Percentiles rank a stretch among this genome's conserved stretches.
Evolutionary conservation across 2,888 invertebrate species (phyloP).

Genomic region (Drosophila prolongata): DNA sequence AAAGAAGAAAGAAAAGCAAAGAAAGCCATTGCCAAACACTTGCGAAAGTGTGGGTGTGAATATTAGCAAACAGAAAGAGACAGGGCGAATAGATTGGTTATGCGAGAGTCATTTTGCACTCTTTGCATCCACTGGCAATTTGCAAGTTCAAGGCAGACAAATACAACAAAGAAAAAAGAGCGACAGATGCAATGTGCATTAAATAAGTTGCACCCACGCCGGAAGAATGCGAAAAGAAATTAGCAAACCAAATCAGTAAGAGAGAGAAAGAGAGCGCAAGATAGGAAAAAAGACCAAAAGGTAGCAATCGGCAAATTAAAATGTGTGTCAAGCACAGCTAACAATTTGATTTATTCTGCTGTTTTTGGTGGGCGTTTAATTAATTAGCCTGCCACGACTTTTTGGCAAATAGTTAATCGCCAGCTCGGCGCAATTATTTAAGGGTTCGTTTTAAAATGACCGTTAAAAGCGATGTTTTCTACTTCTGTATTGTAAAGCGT

Average conservation of each 20-base stretch:
- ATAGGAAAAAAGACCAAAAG: constrained; percentile 15
- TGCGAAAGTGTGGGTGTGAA: constrained; percentile 7
- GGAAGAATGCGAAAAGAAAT: constrained; percentile 41
- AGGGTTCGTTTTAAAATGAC: too few species aligned
- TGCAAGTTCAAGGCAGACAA: constrained; percentile 65
- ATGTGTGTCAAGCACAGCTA: constrained; percentile 68
- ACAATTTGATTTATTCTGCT: constrained; percentile 44
- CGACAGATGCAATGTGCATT: constrained; percentile 34
- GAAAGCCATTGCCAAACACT: constrained; percentile 35
- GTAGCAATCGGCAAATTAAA: constrained; percentile 40
- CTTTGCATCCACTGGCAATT: constrained; percentile 19
- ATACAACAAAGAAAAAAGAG: constrained; percentile 16
- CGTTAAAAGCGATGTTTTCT: too few species aligned
- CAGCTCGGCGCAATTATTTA: too few species aligned
- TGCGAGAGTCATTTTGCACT: constrained; percentile 8
- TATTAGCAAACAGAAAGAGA: constrained; percentile 3
- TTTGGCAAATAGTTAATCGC: too few species aligned
- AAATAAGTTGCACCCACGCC: constrained; percentile 58
- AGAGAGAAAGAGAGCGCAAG: constrained; percentile 14
- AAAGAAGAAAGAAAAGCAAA: constrained; percentile 26
- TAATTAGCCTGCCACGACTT: constrained; percentile 38
- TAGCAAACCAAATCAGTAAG: constrained; percentile 38
- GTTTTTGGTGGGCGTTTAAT: constrained; percentile 63
- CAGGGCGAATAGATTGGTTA: constrained; percentile 7
- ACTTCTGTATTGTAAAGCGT: too few species aligned